Conservation (phyloP, 2,888 invertebrate genomes). For the Thelaira solivaga region DNA sequence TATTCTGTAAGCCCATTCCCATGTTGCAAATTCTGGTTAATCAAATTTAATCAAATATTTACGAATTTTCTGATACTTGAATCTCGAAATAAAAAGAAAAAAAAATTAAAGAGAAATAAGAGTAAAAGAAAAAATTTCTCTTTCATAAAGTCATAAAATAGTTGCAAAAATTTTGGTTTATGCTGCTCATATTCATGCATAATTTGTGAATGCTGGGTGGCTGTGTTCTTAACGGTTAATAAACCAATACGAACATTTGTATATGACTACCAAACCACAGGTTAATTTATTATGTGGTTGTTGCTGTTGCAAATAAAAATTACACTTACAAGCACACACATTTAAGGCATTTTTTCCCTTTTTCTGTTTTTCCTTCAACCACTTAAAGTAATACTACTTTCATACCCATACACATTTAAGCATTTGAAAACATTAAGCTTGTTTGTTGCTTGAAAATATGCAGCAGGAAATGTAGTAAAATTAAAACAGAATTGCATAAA, state of each 20-base stretch:
- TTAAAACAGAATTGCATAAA: neutral
- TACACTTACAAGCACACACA: neutral
- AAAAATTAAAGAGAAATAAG: too few species aligned
- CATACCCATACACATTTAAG: neutral
- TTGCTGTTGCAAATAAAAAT: conserved; percentile 33
- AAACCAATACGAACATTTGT: conserved; percentile 41
- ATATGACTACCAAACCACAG: conserved; percentile 47
- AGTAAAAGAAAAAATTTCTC: conserved; percentile 4
- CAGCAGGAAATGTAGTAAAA: conserved; percentile 36
- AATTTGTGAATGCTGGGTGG: neutral
- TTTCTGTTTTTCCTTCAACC: conserved; percentile 28
- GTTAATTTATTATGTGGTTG: conserved; percentile 56
- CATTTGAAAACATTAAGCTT: neutral
- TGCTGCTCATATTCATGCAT: neutral
- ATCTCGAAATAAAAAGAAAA: too few species aligned
- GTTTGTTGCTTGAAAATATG: conserved; percentile 33
- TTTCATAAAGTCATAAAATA: neutral
- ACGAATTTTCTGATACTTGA: neutral
- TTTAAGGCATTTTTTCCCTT: neutral
- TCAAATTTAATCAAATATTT: conserved; percentile 6
- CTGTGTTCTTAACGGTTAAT: conserved; percentile 40
- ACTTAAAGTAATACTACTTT: conserved; percentile 31
- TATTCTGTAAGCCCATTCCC: too few species aligned
- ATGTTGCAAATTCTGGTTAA: neutral
- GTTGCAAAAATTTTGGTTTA: neutral